Base-by-base conservation (phyloP, 1,140 invertebrate species). In the Drosophila punjabiensis region DNA sequence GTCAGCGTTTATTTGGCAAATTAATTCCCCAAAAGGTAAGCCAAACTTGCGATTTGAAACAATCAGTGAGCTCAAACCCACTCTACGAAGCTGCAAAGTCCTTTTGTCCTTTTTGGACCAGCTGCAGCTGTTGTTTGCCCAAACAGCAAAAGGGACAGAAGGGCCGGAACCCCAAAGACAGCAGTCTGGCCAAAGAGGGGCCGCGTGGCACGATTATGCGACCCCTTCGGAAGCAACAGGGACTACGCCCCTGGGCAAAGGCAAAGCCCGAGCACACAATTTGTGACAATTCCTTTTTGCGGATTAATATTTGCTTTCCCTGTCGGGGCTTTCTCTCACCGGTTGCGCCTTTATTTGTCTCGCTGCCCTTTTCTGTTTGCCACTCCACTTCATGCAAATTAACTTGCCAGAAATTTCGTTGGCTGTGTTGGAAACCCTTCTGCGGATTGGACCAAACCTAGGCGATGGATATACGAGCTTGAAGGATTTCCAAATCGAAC, bases 1-100 rank as follows among this genome's bases (percentile, higher is more conserved):
- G 86, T 90, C 87, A 90, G 86, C 86, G 83, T 90, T 90, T 90
- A 90, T 90, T 90, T 90, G 86, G 87, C 87, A 90, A 90, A 90
- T 90, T 90, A 90, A 90, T 90, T 90, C 86, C 87, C 86, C 81
- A 90, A 90, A 90, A 90, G 86, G 86, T 90, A 90, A 87, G 84
- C 84, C 84, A 89, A 90, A 90, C 87, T 86, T 90, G 86, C 86
- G 86, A 90, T 90, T 90, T 90, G 86, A 90, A 90, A 90, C 86
- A 90, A 90, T 90, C 87, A 91, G 87, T 78, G 82, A 65, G 41
- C 45, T 45, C 71, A 48, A 53, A 52, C 50, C 48, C 60, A 55
- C 33, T 50, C 52, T 6, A 11, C 39, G 50, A 55, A 68, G 37
- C 43, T 28, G 48, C 45, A 48, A 65, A 67, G 55, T 71, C 64